Conservation (phyloP, 2,888 invertebrate genomes). For the Conomelus anceps region DNA sequence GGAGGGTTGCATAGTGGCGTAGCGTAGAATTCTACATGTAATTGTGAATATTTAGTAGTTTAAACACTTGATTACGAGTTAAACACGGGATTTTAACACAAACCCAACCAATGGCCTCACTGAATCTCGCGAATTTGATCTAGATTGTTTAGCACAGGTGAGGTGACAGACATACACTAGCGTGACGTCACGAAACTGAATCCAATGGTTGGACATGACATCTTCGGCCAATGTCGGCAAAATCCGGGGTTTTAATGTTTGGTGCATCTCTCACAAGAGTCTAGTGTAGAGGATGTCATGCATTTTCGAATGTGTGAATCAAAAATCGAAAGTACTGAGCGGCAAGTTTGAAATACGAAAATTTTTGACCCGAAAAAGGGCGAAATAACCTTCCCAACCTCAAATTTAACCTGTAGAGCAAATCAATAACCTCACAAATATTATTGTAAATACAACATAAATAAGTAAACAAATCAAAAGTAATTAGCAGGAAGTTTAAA, state of each 20-base stretch:
- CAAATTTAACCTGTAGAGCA: no score
- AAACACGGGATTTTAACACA: slow-evolving; percentile 18
- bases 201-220: slow-evolving; percentile 26
- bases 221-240: slow-evolving; percentile 33
- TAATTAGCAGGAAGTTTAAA: no score
- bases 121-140: slow-evolving; percentile 28
- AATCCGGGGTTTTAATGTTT: slow-evolving; percentile 29
- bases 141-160: slow-evolving; percentile 35
- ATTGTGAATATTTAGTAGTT: neutral
- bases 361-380: no score
- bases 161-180: slow-evolving; percentile 29
- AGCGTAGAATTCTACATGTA: neutral
- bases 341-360: neutral
- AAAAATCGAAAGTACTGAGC: slow-evolving; percentile 18
- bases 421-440: no score
- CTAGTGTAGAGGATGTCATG: slow-evolving; percentile 12
- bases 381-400: no score
- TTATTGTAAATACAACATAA: no score
- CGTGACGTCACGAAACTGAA: slow-evolving; percentile 30
- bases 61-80: slow-evolving; percentile 12
- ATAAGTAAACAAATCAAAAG: no score
- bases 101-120: slow-evolving; percentile 17
- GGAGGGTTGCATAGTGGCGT: neutral
- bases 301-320: neutral
- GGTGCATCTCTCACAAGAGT: slow-evolving; percentile 21